Conservation (phyloP, 2,888 invertebrate species). For the Drosophila rubida region DNA sequence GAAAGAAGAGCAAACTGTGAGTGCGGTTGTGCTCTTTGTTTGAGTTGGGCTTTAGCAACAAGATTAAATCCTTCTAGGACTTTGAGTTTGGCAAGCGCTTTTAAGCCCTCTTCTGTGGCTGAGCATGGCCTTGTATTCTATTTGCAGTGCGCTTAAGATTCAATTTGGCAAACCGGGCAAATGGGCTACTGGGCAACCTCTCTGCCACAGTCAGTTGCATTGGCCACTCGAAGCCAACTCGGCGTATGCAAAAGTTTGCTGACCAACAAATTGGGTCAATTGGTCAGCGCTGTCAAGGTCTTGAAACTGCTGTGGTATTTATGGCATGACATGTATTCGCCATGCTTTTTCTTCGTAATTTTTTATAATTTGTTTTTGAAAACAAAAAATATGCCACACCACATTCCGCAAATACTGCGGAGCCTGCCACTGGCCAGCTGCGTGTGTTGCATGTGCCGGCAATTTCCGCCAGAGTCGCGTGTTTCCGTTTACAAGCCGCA, state of each 20-base stretch:
- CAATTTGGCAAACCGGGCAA: conserved; percentile 49
- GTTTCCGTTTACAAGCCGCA: conserved; percentile 64
- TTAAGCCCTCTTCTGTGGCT: conserved; percentile 12
- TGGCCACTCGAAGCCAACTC: conserved; percentile 33
- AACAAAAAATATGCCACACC: conserved; percentile 28
- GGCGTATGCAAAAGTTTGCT: conserved; percentile 59
- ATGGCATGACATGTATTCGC: conserved; percentile 68
- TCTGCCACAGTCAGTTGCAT: conserved; percentile 1
- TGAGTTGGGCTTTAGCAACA: conserved; percentile 5
- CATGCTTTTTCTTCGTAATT: conserved; percentile 38
- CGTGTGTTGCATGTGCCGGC: conserved; percentile 71
- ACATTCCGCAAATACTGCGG: conserved; percentile 25
- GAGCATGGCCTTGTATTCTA: conserved; percentile 44
- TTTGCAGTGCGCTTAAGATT: conserved; percentile 60
- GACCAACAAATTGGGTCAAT: conserved; percentile 72
- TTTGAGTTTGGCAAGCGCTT: conserved; percentile 25
- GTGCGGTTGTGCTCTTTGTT: conserved; percentile 12
- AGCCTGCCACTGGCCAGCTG: conserved; percentile 33
- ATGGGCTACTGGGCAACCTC: conserved; percentile 9
- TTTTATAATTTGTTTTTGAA: conserved; percentile 59
- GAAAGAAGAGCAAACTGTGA: neutral
- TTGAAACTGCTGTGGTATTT: conserved; percentile 64
- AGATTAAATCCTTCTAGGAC: conserved; percentile 8
- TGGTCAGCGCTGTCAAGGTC: conserved; percentile 76
- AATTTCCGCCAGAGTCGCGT: conserved; percentile 75